Evolutionary conservation across 2,888 invertebrate genomes (phyloP).

Genomic region (Caenorhabditis angaria): DNA sequence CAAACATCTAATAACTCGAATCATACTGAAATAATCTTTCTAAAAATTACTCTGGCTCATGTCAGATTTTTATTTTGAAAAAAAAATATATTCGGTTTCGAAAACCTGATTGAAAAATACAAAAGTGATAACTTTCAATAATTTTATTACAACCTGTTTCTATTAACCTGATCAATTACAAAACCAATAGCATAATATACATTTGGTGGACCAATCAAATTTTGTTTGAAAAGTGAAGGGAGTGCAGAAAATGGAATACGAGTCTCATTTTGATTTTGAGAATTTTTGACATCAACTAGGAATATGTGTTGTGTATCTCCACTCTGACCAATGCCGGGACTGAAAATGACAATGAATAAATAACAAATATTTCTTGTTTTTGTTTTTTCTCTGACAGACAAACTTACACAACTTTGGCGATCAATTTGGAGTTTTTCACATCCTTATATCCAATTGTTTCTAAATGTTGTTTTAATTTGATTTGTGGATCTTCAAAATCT

Average conservation of each 20-base stretch:
- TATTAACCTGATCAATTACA: slow-evolving; percentile 21
- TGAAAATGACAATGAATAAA: slow-evolving; percentile 3
- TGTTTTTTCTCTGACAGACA: not conserved
- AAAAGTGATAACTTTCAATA: too few species aligned
- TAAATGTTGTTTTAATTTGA: slow-evolving; percentile 13
- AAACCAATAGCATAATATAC: slow-evolving; percentile 39
- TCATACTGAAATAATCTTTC: not conserved
- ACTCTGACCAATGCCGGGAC: slow-evolving; percentile 40
- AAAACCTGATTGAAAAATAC: too few species aligned
- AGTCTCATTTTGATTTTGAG: slow-evolving; percentile 24
- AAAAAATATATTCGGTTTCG: too few species aligned
- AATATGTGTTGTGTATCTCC: slow-evolving; percentile 33
- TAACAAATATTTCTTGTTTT: not conserved
- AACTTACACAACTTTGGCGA: slow-evolving; percentile 9
- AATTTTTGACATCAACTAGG: slow-evolving; percentile 15
- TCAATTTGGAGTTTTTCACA: not conserved
- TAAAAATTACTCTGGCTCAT: too few species aligned
- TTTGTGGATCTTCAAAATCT: slow-evolving; percentile 15
- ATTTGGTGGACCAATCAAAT: slow-evolving; percentile 29
- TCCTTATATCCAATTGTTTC: slow-evolving; percentile 33
- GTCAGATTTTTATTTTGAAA: not conserved
- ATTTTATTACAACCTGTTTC: not conserved
- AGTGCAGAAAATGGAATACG: slow-evolving; percentile 22
- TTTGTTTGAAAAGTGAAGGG: slow-evolving; percentile 17
- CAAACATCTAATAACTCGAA: not conserved